Evolutionary conservation across 2,888 invertebrate genomes (phyloP).

Genomic region (Ophioninae sp.): DNA sequence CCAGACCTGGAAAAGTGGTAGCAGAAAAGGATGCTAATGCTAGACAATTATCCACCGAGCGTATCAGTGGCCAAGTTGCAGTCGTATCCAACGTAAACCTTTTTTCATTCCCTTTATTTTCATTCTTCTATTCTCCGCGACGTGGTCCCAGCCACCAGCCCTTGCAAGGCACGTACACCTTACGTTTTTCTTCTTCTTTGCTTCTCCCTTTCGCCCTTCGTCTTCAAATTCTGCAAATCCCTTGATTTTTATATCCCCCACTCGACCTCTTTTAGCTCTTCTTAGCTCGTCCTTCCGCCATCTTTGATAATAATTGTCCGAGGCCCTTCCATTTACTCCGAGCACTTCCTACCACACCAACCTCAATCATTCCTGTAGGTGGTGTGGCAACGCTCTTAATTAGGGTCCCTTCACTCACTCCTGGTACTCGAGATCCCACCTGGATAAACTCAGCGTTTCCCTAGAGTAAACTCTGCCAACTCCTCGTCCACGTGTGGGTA

Average conservation of each 20-base stretch:
- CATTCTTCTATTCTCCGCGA: conserved; percentile 52
- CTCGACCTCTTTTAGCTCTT: background rate
- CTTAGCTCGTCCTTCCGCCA: background rate
- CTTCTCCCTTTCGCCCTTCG: background rate
- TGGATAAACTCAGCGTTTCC: conserved; percentile 72
- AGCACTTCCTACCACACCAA: conserved; percentile 66
- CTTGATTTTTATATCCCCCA: background rate
- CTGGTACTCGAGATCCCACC: conserved; percentile 67
- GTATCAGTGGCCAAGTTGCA: conserved; percentile 68
- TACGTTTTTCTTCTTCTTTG: background rate
- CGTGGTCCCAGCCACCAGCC: conserved; percentile 69
- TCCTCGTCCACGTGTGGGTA: background rate
- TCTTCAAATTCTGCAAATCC: conserved; percentile 6
- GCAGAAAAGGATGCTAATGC: conserved; percentile 66
- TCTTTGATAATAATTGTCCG: conserved; percentile 31
- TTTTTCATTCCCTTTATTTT: background rate
- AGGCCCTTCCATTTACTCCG: conserved; percentile 51
- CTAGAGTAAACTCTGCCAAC: conserved; percentile 51
- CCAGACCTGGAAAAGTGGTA: conserved; percentile 45
- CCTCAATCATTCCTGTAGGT: conserved; percentile 61
- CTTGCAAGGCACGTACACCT: conserved; percentile 65
- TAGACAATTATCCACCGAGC: conserved; percentile 69
- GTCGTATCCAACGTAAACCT: conserved; percentile 53
- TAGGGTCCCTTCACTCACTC: conserved; percentile 66
- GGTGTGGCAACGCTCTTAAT: conserved; percentile 69